These are phyloP conservation scores for Sturnira hondurensis DNA, from an alignment of 2,113 vertebrate genomes.

Conservation along the genomic window DNA sequence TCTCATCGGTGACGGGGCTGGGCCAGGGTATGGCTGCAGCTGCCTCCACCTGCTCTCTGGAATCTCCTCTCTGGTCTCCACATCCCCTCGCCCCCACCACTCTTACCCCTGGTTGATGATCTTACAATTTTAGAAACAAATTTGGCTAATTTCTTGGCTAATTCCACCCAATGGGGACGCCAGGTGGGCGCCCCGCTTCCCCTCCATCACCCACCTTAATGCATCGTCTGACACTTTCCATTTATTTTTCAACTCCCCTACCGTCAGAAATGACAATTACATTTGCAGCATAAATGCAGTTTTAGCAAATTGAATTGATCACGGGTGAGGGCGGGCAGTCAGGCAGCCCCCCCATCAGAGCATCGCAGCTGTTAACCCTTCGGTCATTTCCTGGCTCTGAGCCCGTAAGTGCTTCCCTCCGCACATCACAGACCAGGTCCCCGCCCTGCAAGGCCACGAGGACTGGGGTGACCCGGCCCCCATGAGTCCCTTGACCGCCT, in stretches of 20 bases:
- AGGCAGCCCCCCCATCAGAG: background rate
- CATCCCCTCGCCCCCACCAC: accelerated
- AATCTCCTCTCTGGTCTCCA: no score
- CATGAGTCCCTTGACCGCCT: background rate
- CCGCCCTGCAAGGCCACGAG: accelerated
- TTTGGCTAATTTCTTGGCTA: conserved; percentile 33
- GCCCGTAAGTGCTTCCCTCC: background rate
- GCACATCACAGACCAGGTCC: background rate
- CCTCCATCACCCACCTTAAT: conserved; percentile 30
- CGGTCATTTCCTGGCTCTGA: background rate
- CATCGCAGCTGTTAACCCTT: background rate
- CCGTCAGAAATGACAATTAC: conserved; percentile 66
- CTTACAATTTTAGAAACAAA: background rate
- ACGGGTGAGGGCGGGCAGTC: background rate
- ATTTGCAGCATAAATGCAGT: conserved; percentile 55
- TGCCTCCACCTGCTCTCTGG: background rate
- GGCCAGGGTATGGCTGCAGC: conserved; percentile 1
- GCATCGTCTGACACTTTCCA: conserved; percentile 60
- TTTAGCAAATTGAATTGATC: conserved; percentile 69
- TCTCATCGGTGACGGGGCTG: background rate
- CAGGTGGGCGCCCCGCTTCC: background rate
- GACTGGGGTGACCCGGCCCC: background rate
- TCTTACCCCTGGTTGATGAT: background rate
- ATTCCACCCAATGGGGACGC: background rate
- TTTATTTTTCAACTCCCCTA: conserved; percentile 71